Base-by-base conservation (phyloP, 2,888 invertebrate species). In the Baronia brevicornis region DNA sequence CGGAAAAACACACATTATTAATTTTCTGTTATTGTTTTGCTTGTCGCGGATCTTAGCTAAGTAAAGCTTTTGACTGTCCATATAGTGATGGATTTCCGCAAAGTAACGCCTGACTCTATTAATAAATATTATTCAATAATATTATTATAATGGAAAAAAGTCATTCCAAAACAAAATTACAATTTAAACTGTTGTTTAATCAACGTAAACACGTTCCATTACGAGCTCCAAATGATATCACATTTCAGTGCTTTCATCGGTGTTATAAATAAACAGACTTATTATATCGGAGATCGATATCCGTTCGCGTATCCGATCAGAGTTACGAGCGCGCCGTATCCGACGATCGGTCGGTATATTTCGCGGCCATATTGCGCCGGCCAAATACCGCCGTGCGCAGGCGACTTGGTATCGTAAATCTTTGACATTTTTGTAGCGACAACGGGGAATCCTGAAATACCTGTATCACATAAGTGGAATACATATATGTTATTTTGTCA, bases 371-470 rank as follows among this genome's bases (percentile, higher is more conserved):
- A 46, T 38, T 37, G 46, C 47, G 42, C 42, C 28, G 39, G 28
- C 34, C 39, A 36, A 39, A 48, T 44, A 29, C 44, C 37, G 35
- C 35, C 38, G 20, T 21, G 6, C 28, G 8, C 31, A 35, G 22
- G 22, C 44, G 37, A 35, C 25, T 20, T 34, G 45, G 38, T 51
- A 53, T 51, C 51, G 49, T 48, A 44, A 51, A 51, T 51, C 51
- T 52, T 36, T 39, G 38, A 51, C 51, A 54, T 58, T 54, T 52
- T 54, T 56, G 49, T 48, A 28, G 43, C 36, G 30, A 27, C 24
- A 37, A 45, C 35, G 31, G 27, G 24, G 33, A 36, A 42, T 38
- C 35, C 35, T 36, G 18, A 32, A 14, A 24, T 19, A 27, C 27
- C 28, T 17, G 36, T 28, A 33, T 31, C 27, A 35, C 32, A 33